Conservation (phyloP, 37 sponge, comb jelly and placozoan genomes). For the Beroe ovata region DNA sequence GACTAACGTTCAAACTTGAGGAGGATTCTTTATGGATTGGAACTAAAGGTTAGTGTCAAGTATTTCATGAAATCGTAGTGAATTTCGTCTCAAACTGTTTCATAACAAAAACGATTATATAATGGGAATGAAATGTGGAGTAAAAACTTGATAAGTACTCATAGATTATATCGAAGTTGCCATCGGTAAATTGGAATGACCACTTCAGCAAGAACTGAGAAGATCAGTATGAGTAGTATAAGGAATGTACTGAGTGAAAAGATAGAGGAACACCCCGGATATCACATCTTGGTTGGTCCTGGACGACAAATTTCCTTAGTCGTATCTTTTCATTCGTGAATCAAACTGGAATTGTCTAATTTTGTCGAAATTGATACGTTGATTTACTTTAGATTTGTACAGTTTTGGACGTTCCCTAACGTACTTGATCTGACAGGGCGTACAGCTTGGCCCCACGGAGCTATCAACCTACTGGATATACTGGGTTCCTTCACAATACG, state of each 20-base stretch:
- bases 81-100: no score
- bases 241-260: conserved; percentile 79
- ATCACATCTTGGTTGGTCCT: conserved; percentile 84
- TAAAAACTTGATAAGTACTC: no score
- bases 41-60: conserved; percentile 76
- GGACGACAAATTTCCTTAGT: no score
- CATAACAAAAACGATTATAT: no score
- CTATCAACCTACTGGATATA: conserved; percentile 88
- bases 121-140: no score
- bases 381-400: no score
- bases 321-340: no score
- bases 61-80: no score
- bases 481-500: conserved; percentile 94
- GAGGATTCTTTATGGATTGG: conserved; percentile 87
- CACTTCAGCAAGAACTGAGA: conserved; percentile 82
- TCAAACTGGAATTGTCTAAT: no score
- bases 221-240: conserved; percentile 76
- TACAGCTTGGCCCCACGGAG: conserved; percentile 90
- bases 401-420: neutral
- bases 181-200: no score
- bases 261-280: conserved; percentile 82
- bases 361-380: no score
- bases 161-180: no score
- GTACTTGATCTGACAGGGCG: conserved; percentile 76
- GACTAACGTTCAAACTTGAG: conserved; percentile 84